phyloP scores from a whole-genome alignment of 2,888 invertebrate genomes.

The Poecilobothrus nobilitatus region DNA sequence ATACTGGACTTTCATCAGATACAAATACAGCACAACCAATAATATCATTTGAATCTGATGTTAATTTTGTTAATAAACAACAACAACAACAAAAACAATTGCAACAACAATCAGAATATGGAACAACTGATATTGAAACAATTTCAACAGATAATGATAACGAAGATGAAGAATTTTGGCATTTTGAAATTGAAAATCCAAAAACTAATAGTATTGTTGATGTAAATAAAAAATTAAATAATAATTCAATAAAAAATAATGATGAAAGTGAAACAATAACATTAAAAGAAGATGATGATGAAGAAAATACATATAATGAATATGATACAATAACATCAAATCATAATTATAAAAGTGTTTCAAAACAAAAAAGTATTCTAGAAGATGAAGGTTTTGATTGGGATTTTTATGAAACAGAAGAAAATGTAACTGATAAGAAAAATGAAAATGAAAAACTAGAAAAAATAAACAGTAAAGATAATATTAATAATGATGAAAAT shows the following conservation, averaged over 20 bases:
- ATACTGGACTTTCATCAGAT: neutral
- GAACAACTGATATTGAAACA: slow-evolving; percentile 6
- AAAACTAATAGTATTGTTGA: neutral
- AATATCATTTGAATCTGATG: neutral
- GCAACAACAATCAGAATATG: neutral
- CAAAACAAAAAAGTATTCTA: neutral
- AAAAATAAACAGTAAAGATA: neutral
- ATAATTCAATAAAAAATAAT: neutral
- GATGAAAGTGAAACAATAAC: neutral
- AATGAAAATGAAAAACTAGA: neutral
- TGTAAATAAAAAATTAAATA: neutral
- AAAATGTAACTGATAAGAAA: neutral
- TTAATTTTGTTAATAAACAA: neutral
- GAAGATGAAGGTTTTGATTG: neutral
- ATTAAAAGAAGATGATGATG: neutral
- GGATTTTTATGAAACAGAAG: neutral
- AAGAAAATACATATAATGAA: neutral
- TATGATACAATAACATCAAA: neutral
- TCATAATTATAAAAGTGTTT: neutral
- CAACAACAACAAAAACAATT: neutral
- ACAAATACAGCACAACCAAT: neutral
- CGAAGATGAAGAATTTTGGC: slow-evolving; percentile 1
- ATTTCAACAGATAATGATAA: neutral
- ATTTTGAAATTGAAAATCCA: slow-evolving; percentile 6
- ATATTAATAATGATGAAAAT: neutral